Percentiles rank a stretch among this genome's conserved stretches.
Conservation (phyloP, 1,140 invertebrate genomes). For the Phymorhynchus buccinoides region DNA sequence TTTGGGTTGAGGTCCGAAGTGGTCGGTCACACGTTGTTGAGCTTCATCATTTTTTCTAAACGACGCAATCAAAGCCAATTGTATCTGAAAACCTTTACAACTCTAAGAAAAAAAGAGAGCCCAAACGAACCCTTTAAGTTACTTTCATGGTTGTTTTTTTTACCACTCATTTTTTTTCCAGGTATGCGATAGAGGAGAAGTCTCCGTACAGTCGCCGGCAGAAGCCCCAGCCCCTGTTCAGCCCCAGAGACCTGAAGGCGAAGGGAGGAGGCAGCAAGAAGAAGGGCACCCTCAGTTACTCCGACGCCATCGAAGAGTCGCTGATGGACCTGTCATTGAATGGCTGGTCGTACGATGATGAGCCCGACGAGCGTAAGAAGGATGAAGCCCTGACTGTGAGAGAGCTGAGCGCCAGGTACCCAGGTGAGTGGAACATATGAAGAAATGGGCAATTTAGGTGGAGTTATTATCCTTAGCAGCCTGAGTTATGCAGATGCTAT, state of each 20-base stretch:
- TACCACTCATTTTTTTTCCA: conserved; percentile 29
- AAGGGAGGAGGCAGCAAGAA: not conserved
- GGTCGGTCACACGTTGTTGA: no score
- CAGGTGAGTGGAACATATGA: not conserved
- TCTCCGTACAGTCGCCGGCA: conserved; percentile 63
- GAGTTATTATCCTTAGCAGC: no score
- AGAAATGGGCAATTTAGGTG: not conserved
- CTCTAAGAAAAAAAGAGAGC: no score
- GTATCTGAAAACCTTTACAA: no score
- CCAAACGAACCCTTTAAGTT: no score
- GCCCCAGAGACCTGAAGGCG: not conserved
- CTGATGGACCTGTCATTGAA: conserved; percentile 11
- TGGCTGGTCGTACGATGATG: not conserved
- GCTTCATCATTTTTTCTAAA: no score
- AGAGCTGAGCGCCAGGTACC: conserved; percentile 21
- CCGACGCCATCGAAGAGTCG: conserved; percentile 33
- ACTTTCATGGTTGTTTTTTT: not conserved
- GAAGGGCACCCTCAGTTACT: conserved; percentile 9
- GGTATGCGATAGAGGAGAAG: conserved; percentile 65
- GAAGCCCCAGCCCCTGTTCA: not conserved
- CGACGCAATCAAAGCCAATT: no score
- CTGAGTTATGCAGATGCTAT: conserved; percentile 32
- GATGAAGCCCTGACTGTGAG: conserved; percentile 26
- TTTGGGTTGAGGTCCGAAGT: no score
- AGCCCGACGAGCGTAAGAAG: not conserved